phyloP scores from a whole-genome alignment of 2,113 vertebrate species.

The Burhinus bistriatus region DNA sequence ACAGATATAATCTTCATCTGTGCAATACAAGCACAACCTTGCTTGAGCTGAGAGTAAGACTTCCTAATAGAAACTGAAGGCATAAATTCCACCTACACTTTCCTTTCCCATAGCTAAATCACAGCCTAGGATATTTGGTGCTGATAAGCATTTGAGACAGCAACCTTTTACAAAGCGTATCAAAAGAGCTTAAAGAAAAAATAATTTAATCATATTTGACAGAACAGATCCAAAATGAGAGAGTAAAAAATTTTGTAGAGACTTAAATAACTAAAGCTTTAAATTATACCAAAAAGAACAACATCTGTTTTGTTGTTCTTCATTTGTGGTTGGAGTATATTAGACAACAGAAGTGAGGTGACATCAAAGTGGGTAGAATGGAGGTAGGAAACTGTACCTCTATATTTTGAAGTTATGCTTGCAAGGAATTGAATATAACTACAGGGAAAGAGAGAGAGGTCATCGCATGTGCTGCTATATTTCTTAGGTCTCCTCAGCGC shows the following conservation, averaged over 20 bases:
- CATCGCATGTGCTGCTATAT: accelerated
- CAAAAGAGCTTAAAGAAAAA: neutral
- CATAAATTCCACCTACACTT: neutral
- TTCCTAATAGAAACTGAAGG: neutral
- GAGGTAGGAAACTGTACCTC: neutral
- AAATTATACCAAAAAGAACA: neutral
- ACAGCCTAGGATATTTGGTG: neutral
- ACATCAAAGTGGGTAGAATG: neutral
- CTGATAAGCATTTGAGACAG: neutral
- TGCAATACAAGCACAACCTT: neutral
- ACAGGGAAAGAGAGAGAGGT: neutral
- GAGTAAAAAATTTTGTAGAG: neutral
- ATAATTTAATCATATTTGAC: neutral
- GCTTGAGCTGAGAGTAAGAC: neutral
- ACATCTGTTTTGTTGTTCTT: neutral
- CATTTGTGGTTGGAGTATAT: neutral
- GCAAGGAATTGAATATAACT: neutral
- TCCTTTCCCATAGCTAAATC: neutral
- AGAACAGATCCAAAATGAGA: neutral
- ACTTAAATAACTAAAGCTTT: neutral
- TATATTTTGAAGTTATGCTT: neutral
- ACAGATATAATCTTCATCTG: neutral
- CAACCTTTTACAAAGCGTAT: neutral
- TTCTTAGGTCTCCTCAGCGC: neutral
- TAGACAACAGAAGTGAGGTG: neutral